Conservation (phyloP, 1,140 invertebrate species). For the Atta cephalotes region DNA sequence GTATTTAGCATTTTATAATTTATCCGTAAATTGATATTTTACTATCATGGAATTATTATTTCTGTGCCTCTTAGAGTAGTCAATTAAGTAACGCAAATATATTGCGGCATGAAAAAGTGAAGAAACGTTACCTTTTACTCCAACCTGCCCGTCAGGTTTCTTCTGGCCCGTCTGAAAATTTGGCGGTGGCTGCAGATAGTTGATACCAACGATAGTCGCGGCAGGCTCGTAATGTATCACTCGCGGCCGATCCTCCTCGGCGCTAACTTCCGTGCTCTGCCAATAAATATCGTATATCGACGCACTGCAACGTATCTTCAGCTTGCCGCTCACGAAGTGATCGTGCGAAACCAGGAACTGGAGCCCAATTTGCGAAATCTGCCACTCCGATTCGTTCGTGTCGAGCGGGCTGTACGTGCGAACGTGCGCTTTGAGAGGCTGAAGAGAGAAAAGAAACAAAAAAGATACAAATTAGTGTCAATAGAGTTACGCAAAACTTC, state of each 20-base stretch:
- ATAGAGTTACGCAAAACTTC: background rate
- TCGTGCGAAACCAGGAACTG: conserved; percentile 87
- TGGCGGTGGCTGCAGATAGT: conserved; percentile 84
- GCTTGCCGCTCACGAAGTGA: conserved; percentile 87
- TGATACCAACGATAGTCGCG: conserved; percentile 83
- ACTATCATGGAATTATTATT: no score
- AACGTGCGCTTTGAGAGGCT: conserved; percentile 78
- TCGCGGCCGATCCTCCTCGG: conserved; percentile 86
- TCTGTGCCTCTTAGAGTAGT: no score
- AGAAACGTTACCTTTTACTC: conserved; percentile 82
- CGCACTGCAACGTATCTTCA: conserved; percentile 89
- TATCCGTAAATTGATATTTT: no score
- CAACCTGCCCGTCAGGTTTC: conserved; percentile 84
- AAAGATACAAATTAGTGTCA: conserved; percentile 13
- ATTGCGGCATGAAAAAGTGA: background rate
- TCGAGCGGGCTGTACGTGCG: conserved; percentile 78
- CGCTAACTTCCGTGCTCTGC: conserved; percentile 88
- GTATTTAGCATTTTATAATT: no score
- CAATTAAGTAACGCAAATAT: no score
- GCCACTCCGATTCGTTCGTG: conserved; percentile 80
- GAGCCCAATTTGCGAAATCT: conserved; percentile 83
- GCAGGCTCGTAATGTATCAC: conserved; percentile 79
- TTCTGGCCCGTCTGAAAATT: conserved; percentile 85
- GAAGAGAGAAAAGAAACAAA: conserved; percentile 21
- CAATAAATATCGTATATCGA: conserved; percentile 88